Base-by-base conservation (phyloP, 2,797 vertebrate genomes). In the Pitangus sulphuratus region DNA sequence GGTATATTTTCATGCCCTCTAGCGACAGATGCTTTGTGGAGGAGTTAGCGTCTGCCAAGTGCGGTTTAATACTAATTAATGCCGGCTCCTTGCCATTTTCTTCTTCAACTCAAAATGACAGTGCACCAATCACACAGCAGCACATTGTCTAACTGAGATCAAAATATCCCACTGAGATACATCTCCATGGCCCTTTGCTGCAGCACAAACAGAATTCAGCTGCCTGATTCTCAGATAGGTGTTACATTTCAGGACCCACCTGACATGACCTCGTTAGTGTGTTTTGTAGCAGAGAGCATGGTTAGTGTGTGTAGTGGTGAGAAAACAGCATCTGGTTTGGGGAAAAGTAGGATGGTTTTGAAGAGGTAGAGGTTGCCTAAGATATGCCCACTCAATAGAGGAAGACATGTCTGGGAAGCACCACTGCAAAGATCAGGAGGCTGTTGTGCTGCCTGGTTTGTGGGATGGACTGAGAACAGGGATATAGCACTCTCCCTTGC, bases 1-100 rank as follows among this genome's bases (percentile, higher is more conserved):
- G 39, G 54, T 58, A 42, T 62, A 28, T 91, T 91, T 93, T 95
- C 62, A 53, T 78, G 68, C 82, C 91, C 87, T 94, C 64, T 44
- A 84, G 95, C 69, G 80, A 83, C 45, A 92, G 70, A 76, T 90
- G 74, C 79, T 81, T 68, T 50, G 61, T 4, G 4, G 84, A 93
- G 72, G 53, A 86, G 50, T 85, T 76, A n/a, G 50, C 3, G 1
- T 69, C 87, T 94, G 87, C 82, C 92, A 87, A 40, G 47, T 56
- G 33, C 35, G 33, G 69, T 71, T 92, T 77, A 75, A 83, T 65
- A 69, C 51, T 75, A 85, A 84, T 84, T 87, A 85, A 93, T 71
- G 84, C 68, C 83, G 84, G 76, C 65, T 93, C 39, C 75, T 91
- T 1, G 3, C 53, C 78, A 40, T 78, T 83, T 92, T 92, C 62